Evolutionary conservation across 1,140 invertebrate genomes (phyloP).

Genomic region (Acyrthosiphon pisum): DNA sequence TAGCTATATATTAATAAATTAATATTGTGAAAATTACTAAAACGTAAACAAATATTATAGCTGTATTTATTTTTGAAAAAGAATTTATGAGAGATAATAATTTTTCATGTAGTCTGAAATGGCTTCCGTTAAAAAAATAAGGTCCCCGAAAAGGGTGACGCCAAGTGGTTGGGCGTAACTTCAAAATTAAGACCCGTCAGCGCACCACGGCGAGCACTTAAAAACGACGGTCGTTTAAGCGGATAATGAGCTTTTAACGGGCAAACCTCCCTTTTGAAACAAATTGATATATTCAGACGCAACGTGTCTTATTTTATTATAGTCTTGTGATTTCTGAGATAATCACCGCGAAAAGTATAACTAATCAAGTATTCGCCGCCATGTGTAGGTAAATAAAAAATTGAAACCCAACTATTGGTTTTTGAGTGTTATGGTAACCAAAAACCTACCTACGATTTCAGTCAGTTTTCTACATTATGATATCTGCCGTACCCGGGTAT

Average conservation of each 20-base stretch:
- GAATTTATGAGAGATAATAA: background rate
- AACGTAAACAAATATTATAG: too few relatives aligned
- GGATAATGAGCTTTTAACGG: conserved; percentile 50
- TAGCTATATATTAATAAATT: too few relatives aligned
- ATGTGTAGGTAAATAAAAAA: background rate
- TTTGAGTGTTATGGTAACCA: too few relatives aligned
- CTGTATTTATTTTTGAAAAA: too few relatives aligned
- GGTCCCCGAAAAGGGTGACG: background rate
- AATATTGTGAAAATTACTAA: too few relatives aligned
- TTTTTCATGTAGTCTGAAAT: background rate
- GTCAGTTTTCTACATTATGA: too few relatives aligned
- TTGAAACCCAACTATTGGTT: too few relatives aligned
- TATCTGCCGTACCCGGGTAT: too few relatives aligned
- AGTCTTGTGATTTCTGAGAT: background rate
- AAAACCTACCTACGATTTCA: too few relatives aligned
- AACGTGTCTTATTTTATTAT: background rate
- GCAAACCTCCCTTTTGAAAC: background rate
- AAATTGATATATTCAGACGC: background rate
- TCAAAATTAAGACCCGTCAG: conserved; percentile 29
- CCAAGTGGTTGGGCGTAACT: conserved; percentile 37
- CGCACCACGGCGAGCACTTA: background rate
- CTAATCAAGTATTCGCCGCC: too few relatives aligned
- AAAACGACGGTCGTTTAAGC: conserved; percentile 27
- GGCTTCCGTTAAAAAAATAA: background rate
- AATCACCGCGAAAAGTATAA: background rate